phyloP scores from a whole-genome alignment of 1,140 invertebrate species.

The Meloidogyne chitwoodi region DNA sequence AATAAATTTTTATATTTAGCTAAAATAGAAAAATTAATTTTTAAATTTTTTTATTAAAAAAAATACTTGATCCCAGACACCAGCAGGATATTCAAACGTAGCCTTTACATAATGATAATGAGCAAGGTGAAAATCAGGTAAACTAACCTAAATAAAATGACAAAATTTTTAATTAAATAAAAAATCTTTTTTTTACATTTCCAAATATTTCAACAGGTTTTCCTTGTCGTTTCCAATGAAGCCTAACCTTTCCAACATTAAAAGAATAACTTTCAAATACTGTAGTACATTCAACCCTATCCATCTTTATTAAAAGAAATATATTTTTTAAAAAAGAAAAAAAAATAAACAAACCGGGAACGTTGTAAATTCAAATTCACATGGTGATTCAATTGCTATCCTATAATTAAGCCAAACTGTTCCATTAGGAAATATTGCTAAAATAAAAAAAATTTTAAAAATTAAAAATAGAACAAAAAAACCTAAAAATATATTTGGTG shows the following conservation, averaged over 20 bases:
- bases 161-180: too few species aligned
- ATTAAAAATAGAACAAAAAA: neutral
- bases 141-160: slow-evolving; percentile 14
- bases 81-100: slow-evolving; percentile 58
- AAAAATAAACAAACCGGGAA: slow-evolving; percentile 26
- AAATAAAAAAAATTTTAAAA: neutral
- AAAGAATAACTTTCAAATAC: slow-evolving; percentile 58
- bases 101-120: slow-evolving; percentile 53
- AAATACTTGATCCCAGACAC: slow-evolving; percentile 54
- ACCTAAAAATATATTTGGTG: slow-evolving; percentile 56
- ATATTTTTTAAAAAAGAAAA: slow-evolving; percentile 21
- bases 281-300: slow-evolving; percentile 55
- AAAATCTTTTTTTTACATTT: slow-evolving; percentile 28
- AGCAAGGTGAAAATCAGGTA: slow-evolving; percentile 55
- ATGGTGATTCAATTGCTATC: slow-evolving; percentile 56
- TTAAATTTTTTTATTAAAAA: slow-evolving; percentile 3
- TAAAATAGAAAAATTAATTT: slow-evolving; percentile 29
- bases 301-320: slow-evolving; percentile 45
- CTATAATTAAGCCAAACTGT: slow-evolving; percentile 57
- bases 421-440: slow-evolving; percentile 58
- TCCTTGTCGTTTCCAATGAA: slow-evolving; percentile 55
- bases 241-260: slow-evolving; percentile 57
- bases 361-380: slow-evolving; percentile 56
- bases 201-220: slow-evolving; percentile 57
- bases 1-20: slow-evolving; percentile 62